Evolutionary conservation across 2,888 invertebrate genomes (phyloP).

Genomic region (Nymphalis polychloros): DNA sequence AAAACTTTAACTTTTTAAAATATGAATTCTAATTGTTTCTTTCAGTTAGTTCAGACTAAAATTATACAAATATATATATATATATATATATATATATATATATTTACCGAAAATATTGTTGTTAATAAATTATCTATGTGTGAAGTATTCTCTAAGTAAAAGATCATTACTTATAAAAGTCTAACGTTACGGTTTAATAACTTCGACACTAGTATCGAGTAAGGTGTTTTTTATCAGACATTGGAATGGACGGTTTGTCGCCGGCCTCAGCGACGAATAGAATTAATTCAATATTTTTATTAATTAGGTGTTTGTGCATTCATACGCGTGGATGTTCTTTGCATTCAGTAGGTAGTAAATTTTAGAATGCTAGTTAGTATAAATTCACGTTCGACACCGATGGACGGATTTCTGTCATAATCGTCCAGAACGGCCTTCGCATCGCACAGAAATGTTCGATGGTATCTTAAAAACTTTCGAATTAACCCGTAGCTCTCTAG

Average conservation of each 20-base stretch:
- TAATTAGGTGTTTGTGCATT: slow-evolving; percentile 77
- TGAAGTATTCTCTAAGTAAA: not conserved
- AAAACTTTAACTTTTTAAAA: too few species aligned
- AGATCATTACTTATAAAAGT: not conserved
- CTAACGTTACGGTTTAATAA: not conserved
- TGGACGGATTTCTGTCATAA: slow-evolving; percentile 38
- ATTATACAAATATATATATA: too few species aligned
- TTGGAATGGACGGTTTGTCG: slow-evolving; percentile 48
- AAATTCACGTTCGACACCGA: slow-evolving; percentile 68
- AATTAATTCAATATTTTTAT: slow-evolving; percentile 74
- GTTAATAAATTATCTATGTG: not conserved
- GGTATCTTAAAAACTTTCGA: slow-evolving; percentile 7
- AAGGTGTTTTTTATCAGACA: slow-evolving; percentile 8
- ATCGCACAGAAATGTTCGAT: slow-evolving; percentile 11
- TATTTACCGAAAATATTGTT: not conserved
- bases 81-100: too few species aligned
- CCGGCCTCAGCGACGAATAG: slow-evolving; percentile 66
- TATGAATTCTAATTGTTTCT: too few species aligned
- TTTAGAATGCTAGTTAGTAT: slow-evolving; percentile 81
- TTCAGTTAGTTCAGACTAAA: too few species aligned
- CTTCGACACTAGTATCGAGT: not conserved
- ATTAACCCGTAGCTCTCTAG: slow-evolving; percentile 3
- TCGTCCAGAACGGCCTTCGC: slow-evolving; percentile 31
- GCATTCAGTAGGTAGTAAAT: slow-evolving; percentile 80
- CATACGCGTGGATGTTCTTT: slow-evolving; percentile 69